Base-by-base conservation (phyloP, 2,113 vertebrate genomes). In the Heteronetta atricapilla region DNA sequence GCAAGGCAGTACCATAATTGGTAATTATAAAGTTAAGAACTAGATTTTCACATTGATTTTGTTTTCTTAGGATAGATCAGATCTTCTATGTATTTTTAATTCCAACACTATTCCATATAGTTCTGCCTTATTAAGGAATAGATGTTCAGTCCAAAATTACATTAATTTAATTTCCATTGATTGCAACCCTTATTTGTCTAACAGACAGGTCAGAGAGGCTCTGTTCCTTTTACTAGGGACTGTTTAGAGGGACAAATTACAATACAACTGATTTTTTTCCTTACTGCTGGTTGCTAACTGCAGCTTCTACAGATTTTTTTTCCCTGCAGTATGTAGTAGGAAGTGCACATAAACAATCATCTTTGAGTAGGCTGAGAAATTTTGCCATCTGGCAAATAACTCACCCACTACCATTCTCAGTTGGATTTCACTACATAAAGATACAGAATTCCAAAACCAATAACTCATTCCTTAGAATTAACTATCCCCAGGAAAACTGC, bases 351-450 rank as follows among this genome's bases (percentile, higher is more conserved):
- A 93, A 97, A 94, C 87, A 91, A 62, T 58, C 3, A 0, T 26
- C 62, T 80, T 86, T 34, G 79, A 91, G 81, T 33, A 91, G 82
- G 83, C 72, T 34, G 46, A 56, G 72, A 86, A 95, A 90, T 91
- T 83, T 69, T 94, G 73, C 63, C 82, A 93, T 93, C 82, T 95
- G 91, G 93, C 70, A 91, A 93, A 91, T 67, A 94, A 94, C 68
- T 94, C 91, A 77, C 75, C 22, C 75, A 88, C 42, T 3, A 81
- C 56, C 38, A 56, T 75, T 89, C 68, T 70, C 58, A 69, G 93
- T 36, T 90, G 92, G 72, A 89, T 80, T 67, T 91, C 60, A 40
- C 82, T 77, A 26, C 42, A 60, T 56, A 75, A 60, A 94, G 74
- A 79, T 28, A 88, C 34, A 89, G 38, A 88, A 91, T 83, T 95